phyloP scores from a whole-genome alignment of 2,113 vertebrate genomes.

The Scomber colias region DNA sequence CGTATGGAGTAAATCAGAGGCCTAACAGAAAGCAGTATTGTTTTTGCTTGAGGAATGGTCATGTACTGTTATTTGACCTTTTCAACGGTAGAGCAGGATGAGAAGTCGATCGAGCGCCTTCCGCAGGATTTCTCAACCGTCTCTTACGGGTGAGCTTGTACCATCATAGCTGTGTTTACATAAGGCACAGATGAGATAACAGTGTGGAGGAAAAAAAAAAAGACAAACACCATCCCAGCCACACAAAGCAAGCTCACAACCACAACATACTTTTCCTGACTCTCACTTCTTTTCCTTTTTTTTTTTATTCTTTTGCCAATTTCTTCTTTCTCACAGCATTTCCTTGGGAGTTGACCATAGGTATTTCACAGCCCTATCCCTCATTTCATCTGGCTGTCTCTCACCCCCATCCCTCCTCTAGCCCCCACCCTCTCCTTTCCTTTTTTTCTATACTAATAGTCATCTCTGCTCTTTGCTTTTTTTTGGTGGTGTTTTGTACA shows the following conservation, averaged over 20 bases:
- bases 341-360: conserved; percentile 92
- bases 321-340: conserved; percentile 87
- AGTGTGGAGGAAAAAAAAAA: conserved; percentile 16
- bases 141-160: conserved; percentile 11
- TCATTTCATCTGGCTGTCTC: conserved; percentile 56
- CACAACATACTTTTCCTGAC: conserved; percentile 70
- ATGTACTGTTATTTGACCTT: conserved; percentile 33
- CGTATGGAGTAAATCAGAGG: conserved; percentile 51
- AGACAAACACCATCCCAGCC: conserved; percentile 58
- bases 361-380: conserved; percentile 86
- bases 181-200: conserved; percentile 20
- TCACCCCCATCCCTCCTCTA: conserved; percentile 23
- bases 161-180: conserved; percentile 10
- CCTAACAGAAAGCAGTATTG: conserved; percentile 46
- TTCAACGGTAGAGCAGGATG: conserved; percentile 5
- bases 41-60: conserved; percentile 29
- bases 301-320: conserved; percentile 79
- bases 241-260: conserved; percentile 49
- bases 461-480: conserved; percentile 66
- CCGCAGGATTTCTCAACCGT: conserved; percentile 4
- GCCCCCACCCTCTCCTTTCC: not conserved
- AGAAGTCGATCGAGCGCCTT: conserved; percentile 21
- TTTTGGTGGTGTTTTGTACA: conserved; percentile 41
- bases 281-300: conserved; percentile 88
- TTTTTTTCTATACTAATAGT: conserved; percentile 44